Conservation (phyloP, 2,888 invertebrate species). For the Chaetogeoica ovagalla region DNA sequence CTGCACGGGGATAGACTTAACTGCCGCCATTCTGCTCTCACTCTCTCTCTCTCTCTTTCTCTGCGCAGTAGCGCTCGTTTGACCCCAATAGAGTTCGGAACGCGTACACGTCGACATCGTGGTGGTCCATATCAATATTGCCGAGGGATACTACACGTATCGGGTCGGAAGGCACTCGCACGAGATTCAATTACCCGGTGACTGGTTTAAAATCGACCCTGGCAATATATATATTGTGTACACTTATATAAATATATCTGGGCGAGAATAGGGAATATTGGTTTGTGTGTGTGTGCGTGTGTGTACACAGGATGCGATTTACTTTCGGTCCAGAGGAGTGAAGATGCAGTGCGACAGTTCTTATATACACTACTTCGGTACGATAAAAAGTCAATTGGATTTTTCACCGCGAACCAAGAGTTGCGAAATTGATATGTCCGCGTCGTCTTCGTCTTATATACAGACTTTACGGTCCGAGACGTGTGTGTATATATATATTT, state of each 20-base stretch:
- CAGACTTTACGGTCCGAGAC: background rate
- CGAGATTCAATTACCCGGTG: constrained; percentile 25
- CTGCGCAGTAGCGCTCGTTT: too few relatives aligned
- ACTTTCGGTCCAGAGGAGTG: too few relatives aligned
- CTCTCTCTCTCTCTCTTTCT: too few relatives aligned
- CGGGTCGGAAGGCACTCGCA: background rate
- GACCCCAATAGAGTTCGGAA: background rate
- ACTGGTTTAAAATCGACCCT: constrained; percentile 5
- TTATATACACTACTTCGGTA: too few relatives aligned
- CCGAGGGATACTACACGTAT: background rate
- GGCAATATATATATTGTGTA: too few relatives aligned
- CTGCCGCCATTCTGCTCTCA: background rate
- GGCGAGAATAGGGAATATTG: too few relatives aligned
- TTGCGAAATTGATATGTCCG: constrained; percentile 32
- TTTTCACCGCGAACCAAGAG: background rate
- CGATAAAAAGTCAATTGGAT: constrained; percentile 38
- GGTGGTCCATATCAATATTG: background rate
- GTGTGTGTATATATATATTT: too few relatives aligned
- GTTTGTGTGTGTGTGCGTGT: too few relatives aligned
- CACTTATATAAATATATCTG: too few relatives aligned
- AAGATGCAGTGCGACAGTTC: too few relatives aligned
- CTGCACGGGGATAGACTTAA: constrained; percentile 13
- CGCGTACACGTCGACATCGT: background rate
- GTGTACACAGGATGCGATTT: too few relatives aligned
- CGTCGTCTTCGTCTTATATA: background rate